Evolutionary conservation across 1,140 invertebrate species (phyloP).

Genomic region (Arctopsyche grandis): DNA sequence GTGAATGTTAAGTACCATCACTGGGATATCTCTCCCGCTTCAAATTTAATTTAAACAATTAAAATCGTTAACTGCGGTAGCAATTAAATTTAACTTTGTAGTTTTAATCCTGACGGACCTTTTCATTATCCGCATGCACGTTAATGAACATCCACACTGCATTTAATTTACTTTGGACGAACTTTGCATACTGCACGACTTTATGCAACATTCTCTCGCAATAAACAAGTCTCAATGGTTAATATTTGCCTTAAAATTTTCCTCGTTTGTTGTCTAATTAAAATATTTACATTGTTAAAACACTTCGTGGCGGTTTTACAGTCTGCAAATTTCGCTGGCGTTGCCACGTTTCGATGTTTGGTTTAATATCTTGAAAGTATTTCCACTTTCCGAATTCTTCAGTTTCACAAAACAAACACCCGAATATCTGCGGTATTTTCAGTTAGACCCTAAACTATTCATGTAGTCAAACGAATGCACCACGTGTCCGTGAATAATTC

Average conservation of each 20-base stretch:
- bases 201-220: neutral
- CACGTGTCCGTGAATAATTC: slow-evolving; percentile 27
- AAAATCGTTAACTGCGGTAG: neutral
- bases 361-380: slow-evolving; percentile 24
- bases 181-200: slow-evolving; percentile 23
- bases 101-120: slow-evolving; percentile 27
- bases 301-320: too few species aligned
- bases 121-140: slow-evolving; percentile 22
- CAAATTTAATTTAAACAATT: neutral
- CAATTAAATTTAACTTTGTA: slow-evolving; percentile 12
- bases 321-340: too few species aligned
- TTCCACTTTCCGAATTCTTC: slow-evolving; percentile 29
- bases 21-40: too few species aligned
- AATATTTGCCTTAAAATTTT: too few species aligned
- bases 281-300: too few species aligned
- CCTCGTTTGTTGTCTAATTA: too few species aligned
- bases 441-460: neutral
- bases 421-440: slow-evolving; percentile 18
- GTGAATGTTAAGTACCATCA: too few species aligned
- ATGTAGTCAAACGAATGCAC: slow-evolving; percentile 30
- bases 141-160: slow-evolving; percentile 13
- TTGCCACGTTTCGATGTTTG: neutral
- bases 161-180: slow-evolving; percentile 19
- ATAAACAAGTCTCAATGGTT: neutral
- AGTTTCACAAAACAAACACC: neutral